phyloP scores from a whole-genome alignment of 2,888 invertebrate species.

The Agrilus cyanescens region DNA sequence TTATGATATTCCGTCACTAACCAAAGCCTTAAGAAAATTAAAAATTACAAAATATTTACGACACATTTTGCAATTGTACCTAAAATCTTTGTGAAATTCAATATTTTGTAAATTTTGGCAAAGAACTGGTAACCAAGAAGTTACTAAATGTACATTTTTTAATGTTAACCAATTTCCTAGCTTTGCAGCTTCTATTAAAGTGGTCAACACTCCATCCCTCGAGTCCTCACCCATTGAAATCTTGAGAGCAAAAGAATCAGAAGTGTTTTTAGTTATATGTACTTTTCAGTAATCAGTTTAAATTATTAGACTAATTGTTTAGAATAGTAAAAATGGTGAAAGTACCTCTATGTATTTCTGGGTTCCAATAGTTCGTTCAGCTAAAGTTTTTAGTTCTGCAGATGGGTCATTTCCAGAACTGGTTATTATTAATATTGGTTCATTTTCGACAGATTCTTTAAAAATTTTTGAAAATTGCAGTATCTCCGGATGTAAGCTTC shows the following conservation, averaged over 20 bases:
- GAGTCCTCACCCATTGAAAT: constrained; percentile 76
- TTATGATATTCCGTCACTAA: constrained; percentile 74
- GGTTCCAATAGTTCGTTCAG: constrained; percentile 36
- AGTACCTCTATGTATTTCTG: constrained; percentile 47
- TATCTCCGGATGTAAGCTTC: constrained; percentile 27
- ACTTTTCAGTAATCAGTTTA: background rate
- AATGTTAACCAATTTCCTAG: constrained; percentile 66
- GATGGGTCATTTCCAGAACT: constrained; percentile 89
- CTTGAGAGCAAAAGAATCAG: constrained; percentile 28
- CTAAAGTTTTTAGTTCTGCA: constrained; percentile 60
- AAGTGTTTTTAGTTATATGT: background rate
- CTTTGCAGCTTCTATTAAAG: constrained; percentile 45
- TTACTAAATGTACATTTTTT: constrained; percentile 70
- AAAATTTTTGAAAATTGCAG: constrained; percentile 37
- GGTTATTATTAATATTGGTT: constrained; percentile 74
- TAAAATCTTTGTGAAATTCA: constrained; percentile 43
- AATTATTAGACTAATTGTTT: background rate
- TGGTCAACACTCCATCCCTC: constrained; percentile 48
- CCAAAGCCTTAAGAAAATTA: constrained; percentile 50
- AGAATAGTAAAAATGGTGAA: background rate
- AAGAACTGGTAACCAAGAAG: constrained; percentile 55
- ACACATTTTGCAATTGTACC: constrained; percentile 22
- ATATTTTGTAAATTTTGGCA: constrained; percentile 50
- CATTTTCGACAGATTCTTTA: constrained; percentile 42
- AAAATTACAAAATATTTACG: too few relatives aligned